Percentiles rank a stretch among this genome's conserved stretches.
Evolutionary conservation across 2,888 invertebrate genomes (phyloP).

Genomic region (Glyphotaelius pellucidus): DNA sequence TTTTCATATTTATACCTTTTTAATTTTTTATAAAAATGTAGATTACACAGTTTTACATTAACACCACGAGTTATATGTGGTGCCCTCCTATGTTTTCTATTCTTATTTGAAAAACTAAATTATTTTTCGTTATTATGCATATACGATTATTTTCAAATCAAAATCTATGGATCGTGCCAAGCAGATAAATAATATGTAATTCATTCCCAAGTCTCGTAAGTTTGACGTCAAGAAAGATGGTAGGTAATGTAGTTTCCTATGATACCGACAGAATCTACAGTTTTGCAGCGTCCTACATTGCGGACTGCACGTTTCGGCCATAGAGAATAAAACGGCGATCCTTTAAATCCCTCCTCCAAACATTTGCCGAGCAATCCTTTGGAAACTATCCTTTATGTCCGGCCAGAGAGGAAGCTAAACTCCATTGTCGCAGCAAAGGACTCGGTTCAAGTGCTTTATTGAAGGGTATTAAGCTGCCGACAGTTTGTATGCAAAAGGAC

Average conservation of each 20-base stretch:
- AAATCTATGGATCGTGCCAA: not conserved
- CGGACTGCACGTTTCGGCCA: conserved; percentile 8
- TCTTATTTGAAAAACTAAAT: too few relatives aligned
- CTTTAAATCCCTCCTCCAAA: conserved; percentile 50
- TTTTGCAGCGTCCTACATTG: conserved; percentile 9
- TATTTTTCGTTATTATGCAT: too few relatives aligned
- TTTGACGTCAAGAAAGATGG: not conserved
- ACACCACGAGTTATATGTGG: too few relatives aligned
- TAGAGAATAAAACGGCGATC: conserved; percentile 44
- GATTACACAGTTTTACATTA: too few relatives aligned
- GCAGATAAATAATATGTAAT: not conserved
- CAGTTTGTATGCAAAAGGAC: conserved; percentile 3
- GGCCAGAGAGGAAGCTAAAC: conserved; percentile 5
- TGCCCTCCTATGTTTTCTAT: too few relatives aligned
- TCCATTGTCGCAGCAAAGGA: conserved; percentile 39
- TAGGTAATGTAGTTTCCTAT: not conserved
- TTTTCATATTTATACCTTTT: too few relatives aligned
- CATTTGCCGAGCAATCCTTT: conserved; percentile 59
- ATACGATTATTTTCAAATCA: not conserved
- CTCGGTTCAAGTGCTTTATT: conserved; percentile 14
- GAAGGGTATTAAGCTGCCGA: conserved; percentile 12
- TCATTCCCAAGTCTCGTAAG: not conserved
- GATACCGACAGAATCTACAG: not conserved
- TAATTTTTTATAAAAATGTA: too few relatives aligned
- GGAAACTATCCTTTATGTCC: conserved; percentile 47